Evolutionary conservation across 2,888 invertebrate species (phyloP).

Genomic region (Lagria hirta): DNA sequence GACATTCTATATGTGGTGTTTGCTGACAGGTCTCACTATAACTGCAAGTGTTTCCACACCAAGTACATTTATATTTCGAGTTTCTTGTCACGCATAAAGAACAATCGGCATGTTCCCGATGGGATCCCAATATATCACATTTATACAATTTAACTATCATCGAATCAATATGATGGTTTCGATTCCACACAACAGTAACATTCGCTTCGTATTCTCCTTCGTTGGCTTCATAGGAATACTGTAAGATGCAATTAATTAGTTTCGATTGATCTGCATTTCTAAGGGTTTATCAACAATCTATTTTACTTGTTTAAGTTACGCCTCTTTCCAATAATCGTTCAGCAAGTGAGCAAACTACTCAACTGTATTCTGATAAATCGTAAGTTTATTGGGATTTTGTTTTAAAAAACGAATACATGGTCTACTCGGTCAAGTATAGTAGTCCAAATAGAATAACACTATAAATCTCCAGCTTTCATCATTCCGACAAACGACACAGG

Average conservation of each 20-base stretch:
- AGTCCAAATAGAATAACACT: no score
- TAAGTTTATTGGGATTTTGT: no score
- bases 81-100: conserved; percentile 93
- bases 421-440: no score
- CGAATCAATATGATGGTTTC: conserved; percentile 88
- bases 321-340: no score
- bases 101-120: conserved; percentile 92
- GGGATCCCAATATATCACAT: conserved; percentile 92
- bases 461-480: no score
- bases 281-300: no score
- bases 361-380: no score
- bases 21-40: conserved; percentile 83
- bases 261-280: no score
- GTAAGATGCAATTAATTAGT: conserved; percentile 35
- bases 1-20: conserved; percentile 80
- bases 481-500: no score
- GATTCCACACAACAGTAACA: conserved; percentile 91
- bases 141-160: conserved; percentile 91
- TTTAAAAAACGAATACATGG: no score
- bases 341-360: no score
- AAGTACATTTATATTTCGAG: conserved; percentile 88
- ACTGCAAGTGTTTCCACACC: conserved; percentile 90
- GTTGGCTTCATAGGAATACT: conserved; percentile 85
- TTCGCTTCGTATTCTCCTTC: conserved; percentile 86
- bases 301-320: no score